Evolutionary conservation across 1,140 invertebrate genomes (phyloP), one percentile per base, ranked within the genome.

Genomic region (Trachymyrmex septentrionalis): DNA sequence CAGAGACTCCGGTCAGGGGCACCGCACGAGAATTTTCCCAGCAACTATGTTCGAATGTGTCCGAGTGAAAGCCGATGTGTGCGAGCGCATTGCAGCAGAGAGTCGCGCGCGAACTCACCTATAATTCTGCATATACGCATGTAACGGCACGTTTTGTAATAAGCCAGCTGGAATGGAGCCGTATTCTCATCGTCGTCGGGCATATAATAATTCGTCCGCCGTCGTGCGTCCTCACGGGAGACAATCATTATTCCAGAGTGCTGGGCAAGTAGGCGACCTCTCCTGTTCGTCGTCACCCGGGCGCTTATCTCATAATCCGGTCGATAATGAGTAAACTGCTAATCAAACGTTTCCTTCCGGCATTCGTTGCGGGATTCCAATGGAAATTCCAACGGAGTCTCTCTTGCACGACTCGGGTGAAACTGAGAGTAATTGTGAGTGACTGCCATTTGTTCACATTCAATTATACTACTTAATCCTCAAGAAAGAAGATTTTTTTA

Each of bases 341-440:
- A 93, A 93, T 93, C 92, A 92, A 90, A 90, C 61, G 27, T 81
- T 93, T 93, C 92, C 92, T 93, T 93, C 92, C 92, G 91, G 91
- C 67, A 86, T 86, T 61, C 24, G 38, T 82, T 75, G 80, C 71
- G 55, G 55, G 75, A 50, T 73, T 84, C 69, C 38, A 3, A 4
- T 48, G 38, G 24, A 61, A 30, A 30, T 12, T 14, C 7, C 53
- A 55, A n/a, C 53, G 44, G 1, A n/a, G 55, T 78, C 75, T 78
- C 75, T 78, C 24, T 30, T 19, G 71, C 69, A 24, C 16, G 48
- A 55, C 16, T 44, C 48, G 27, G 67, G 3, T 2, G 16, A n/a
- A 80, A 57, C 48, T 10, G 10, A 59, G n/a, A n/a, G 21, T 67
- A 34, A 67, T 53, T 24, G 16, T 16, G 5, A 53, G 53, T 24